These are phyloP conservation scores for Melanotaenia duboulayi DNA, from an alignment of 2,113 vertebrate species.

Conservation along the genomic window DNA sequence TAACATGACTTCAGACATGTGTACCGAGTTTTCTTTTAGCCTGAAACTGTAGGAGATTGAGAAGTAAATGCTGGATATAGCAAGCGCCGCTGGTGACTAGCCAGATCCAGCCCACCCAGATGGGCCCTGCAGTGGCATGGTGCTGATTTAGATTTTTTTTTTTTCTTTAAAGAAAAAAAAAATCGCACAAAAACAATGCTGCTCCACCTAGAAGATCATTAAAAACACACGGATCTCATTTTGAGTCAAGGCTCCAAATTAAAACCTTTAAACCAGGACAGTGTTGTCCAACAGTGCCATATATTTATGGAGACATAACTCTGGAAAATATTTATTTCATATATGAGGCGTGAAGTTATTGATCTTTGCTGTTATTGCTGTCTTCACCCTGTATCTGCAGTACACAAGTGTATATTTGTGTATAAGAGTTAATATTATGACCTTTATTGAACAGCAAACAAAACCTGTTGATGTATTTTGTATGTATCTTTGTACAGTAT, in stretches of 20 bases:
- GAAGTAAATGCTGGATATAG: slow-evolving; percentile 42
- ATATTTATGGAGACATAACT: slow-evolving; percentile 67
- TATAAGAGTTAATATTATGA: slow-evolving; percentile 86
- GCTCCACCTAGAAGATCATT: slow-evolving; percentile 68
- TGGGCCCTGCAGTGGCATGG: slow-evolving; percentile 66
- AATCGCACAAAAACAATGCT: slow-evolving; percentile 61
- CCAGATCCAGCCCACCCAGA: slow-evolving; percentile 61
- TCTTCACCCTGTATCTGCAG: slow-evolving; percentile 78
- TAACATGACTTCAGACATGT: slow-evolving; percentile 60
- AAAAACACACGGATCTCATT: slow-evolving; percentile 72
- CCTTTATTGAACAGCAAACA: slow-evolving; percentile 81
- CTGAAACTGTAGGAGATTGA: slow-evolving; percentile 43
- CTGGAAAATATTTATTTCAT: slow-evolving; percentile 79
- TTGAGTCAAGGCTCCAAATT: slow-evolving; percentile 56
- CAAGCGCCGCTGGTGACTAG: slow-evolving; percentile 27
- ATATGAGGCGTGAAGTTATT: slow-evolving; percentile 74
- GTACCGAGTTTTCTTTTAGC: slow-evolving; percentile 32
- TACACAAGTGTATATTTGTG: slow-evolving; percentile 89
- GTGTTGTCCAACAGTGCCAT: slow-evolving; percentile 63
- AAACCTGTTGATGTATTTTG: slow-evolving; percentile 83
- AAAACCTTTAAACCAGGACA: slow-evolving; percentile 68
- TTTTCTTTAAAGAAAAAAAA: no score
- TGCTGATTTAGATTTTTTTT: slow-evolving; percentile 70
- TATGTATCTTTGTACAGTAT: slow-evolving; percentile 87
- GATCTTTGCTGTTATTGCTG: slow-evolving; percentile 66